Percentiles rank a stretch among this genome's conserved stretches.
Evolutionary conservation across 2,113 vertebrate species (phyloP).

Genomic region (Lamprologus ornatipinnis): DNA sequence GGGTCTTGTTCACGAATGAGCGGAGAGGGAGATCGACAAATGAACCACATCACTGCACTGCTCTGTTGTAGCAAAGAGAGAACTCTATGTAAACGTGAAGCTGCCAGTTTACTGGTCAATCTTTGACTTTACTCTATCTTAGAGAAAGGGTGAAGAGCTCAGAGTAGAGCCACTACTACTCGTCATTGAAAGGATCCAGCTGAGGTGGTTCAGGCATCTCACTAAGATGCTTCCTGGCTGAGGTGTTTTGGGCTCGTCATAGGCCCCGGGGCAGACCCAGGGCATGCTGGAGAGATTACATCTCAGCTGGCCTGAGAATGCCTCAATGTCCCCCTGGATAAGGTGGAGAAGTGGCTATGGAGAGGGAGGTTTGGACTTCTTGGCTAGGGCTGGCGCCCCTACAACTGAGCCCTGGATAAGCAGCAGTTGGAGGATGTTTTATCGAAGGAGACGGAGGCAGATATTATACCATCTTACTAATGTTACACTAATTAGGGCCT

Average conservation of each 20-base stretch:
- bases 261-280: background rate
- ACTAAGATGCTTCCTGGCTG: background rate
- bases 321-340: background rate
- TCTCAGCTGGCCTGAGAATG: background rate
- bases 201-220: background rate
- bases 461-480: background rate
- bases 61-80: background rate
- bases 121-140: background rate
- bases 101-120: background rate
- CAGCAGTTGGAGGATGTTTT: background rate
- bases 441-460: background rate
- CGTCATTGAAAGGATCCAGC: background rate
- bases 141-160: background rate
- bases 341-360: background rate
- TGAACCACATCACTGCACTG: background rate
- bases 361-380: background rate
- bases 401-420: background rate
- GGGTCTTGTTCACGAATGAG: background rate
- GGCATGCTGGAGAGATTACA: background rate
- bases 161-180: background rate
- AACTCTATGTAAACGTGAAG: background rate
- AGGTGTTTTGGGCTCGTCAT: background rate
- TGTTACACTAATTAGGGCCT: background rate
- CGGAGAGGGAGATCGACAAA: background rate
- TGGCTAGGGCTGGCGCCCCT: background rate